Conservation (phyloP, 2,113 vertebrate genomes). For the Cyanoramphus novaezelandiae region DNA sequence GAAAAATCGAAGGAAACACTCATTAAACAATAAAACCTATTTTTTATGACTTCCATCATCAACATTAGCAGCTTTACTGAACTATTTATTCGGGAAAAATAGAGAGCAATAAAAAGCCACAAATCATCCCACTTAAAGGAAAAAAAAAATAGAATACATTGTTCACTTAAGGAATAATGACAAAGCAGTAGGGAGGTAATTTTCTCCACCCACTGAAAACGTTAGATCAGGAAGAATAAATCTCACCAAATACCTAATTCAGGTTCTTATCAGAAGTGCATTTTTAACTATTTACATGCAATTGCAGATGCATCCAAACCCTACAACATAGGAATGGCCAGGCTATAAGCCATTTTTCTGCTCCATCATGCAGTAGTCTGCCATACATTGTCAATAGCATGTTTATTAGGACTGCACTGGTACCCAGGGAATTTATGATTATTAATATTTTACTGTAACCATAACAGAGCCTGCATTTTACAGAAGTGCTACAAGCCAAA, state of each 20-base stretch:
- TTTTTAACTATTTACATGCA: slow-evolving; percentile 28
- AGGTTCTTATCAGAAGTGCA: slow-evolving; percentile 20
- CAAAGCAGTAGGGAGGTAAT: slow-evolving; percentile 60
- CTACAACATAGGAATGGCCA: neutral
- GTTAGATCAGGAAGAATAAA: slow-evolving; percentile 39
- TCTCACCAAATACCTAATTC: neutral
- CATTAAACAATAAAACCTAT: slow-evolving; percentile 52
- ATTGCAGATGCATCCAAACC: neutral
- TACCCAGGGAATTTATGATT: slow-evolving; percentile 33
- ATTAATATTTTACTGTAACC: slow-evolving; percentile 52
- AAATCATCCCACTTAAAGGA: slow-evolving; percentile 52
- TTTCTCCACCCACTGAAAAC: slow-evolving; percentile 52
- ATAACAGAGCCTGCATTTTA: slow-evolving; percentile 31
- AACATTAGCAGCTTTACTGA: slow-evolving; percentile 53
- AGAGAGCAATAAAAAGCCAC: slow-evolving; percentile 50
- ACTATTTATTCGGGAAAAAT: slow-evolving; percentile 53
- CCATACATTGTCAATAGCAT: slow-evolving; percentile 12
- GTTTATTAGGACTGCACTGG: slow-evolving; percentile 26
- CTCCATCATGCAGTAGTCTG: neutral
- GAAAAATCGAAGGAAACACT: slow-evolving; percentile 26
- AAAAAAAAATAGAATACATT: slow-evolving; percentile 44
- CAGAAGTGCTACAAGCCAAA: slow-evolving; percentile 22
- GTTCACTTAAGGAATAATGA: slow-evolving; percentile 63
- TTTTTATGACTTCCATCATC: slow-evolving; percentile 45
- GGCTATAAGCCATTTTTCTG: neutral